Evolutionary conservation across 2,797 vertebrate genomes (phyloP).

Genomic region (Anabas testudineus): DNA sequence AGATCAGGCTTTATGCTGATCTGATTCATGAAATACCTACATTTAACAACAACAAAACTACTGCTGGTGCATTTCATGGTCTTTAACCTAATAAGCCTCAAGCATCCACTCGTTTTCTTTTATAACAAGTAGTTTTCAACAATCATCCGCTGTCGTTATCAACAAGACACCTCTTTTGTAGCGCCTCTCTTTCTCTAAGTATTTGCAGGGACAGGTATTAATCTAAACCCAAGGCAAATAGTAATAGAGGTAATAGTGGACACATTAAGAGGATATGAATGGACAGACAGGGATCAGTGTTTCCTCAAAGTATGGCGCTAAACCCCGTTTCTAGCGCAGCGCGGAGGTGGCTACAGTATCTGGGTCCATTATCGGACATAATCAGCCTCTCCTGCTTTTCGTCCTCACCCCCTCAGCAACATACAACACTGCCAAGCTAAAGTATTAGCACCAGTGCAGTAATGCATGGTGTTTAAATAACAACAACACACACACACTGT

Average conservation of each 20-base stretch:
- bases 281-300: slow-evolving; percentile 30
- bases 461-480: not conserved
- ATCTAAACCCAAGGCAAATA: not conserved
- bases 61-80: not conserved
- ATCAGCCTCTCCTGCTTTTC: not conserved
- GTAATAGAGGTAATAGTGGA: not conserved
- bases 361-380: slow-evolving; percentile 60
- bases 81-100: not conserved
- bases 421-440: not conserved
- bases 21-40: not conserved
- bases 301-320: slow-evolving; percentile 47
- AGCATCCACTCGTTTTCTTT: no score
- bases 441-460: not conserved
- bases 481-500: not conserved
- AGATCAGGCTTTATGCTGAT: not conserved
- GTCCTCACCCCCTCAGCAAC: not conserved
- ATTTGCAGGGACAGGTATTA: not conserved
- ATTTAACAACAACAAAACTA: not conserved
- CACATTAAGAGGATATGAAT: not conserved
- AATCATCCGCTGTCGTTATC: not conserved
- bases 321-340: slow-evolving; percentile 23
- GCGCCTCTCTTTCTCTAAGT: not conserved
- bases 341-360: slow-evolving; percentile 38
- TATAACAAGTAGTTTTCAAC: no score
- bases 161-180: not conserved